Evolutionary conservation across 2,888 invertebrate species (phyloP).

Genomic region (Vesta saturnalis): DNA sequence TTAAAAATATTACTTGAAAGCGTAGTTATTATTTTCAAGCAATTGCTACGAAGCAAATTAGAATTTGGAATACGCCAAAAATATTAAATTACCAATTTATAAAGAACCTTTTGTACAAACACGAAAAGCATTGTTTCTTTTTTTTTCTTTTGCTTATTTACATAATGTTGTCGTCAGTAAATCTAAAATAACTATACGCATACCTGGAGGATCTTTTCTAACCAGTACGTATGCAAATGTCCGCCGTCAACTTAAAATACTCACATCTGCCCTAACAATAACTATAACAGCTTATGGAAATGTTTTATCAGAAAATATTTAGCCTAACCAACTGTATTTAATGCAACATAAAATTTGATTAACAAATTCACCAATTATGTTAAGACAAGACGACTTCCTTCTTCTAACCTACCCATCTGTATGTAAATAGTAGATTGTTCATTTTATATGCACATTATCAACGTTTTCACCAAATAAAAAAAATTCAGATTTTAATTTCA

Average conservation of each 20-base stretch:
- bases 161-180: conserved; percentile 50
- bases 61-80: conserved; percentile 29
- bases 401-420: not conserved
- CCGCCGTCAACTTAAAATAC: conserved; percentile 40
- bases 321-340: conserved; percentile 23
- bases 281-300: conserved; percentile 39
- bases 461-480: too few species aligned
- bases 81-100: conserved; percentile 32
- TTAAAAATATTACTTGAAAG: conserved; percentile 37
- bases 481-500: too few species aligned
- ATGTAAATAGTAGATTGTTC: too few species aligned
- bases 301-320: conserved; percentile 28
- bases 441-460: too few species aligned
- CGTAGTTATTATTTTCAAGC: conserved; percentile 35
- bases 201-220: conserved; percentile 49
- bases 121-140: conserved; percentile 29
- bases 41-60: conserved; percentile 32
- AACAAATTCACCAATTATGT: conserved; percentile 26
- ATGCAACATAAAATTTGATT: conserved; percentile 34
- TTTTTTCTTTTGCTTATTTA: conserved; percentile 44
- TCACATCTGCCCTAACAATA: conserved; percentile 46
- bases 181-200: conserved; percentile 50
- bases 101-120: conserved; percentile 15
- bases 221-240: conserved; percentile 46
- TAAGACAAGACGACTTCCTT: not conserved